Base-by-base conservation (phyloP, 2,113 vertebrate genomes). In the Ochotona princeps region DNA sequence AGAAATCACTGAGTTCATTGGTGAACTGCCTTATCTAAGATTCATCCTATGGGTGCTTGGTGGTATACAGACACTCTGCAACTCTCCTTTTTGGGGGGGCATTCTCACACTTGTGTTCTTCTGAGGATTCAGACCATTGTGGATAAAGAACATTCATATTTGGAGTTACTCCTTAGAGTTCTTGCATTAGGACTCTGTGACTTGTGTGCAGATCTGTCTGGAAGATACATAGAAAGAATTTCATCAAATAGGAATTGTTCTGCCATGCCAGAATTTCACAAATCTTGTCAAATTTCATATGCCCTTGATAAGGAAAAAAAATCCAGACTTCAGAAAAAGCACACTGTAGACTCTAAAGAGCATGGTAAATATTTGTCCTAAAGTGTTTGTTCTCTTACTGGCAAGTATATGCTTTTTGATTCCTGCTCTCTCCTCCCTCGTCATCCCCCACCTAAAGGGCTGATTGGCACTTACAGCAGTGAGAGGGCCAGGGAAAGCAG, bases 341-440 rank as follows among this genome's bases (percentile, higher is more conserved):
- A 25, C 9, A 25, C 63, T 38, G 13, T 32, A 87, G 66, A 49
- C 12, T 85, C 72, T 54, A 76, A 72, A 83, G 95, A 75, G 96
- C 75, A 63, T 49, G 57, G 66, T 20, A 76, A 85, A 32, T 82
- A 75, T 91, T 25, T 74, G 4, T 90, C 66, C 84, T 84, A 63
- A 86, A 81, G 32, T 54, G 49, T 60, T 90, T n/a, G 18, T 87
- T 90, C 65, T 96, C 72, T 80, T 78, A 90, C 44, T 14, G 57
- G 67, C 49, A 23, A 83, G 28, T 91, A 91, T 74, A 35, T 80
- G 28, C 35, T 90, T 78, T 92, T 35, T 85, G 44, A 89, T 66
- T 92, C 9, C 63, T 79, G n/a, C 49, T 89, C 1, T 57, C 65
- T 67, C 54, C 74, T 85, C 78, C 54, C 28, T 94, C n/a, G 32